phyloP scores from a whole-genome alignment of 2,888 invertebrate genomes.

The Cataglyphis albicans region DNA sequence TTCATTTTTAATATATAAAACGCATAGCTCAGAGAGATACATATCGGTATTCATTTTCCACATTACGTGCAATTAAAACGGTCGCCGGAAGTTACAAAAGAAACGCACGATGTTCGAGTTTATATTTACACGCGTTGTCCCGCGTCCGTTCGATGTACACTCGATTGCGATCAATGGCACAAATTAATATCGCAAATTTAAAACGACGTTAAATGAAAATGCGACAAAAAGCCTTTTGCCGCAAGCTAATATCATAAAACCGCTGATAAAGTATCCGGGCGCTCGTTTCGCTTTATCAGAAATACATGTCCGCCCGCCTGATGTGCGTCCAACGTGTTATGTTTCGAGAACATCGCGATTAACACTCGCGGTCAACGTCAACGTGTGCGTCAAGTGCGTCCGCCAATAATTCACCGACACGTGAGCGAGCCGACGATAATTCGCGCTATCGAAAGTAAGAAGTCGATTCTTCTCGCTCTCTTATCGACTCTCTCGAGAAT shows the following conservation, averaged over 20 bases:
- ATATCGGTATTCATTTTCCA: constrained; percentile 24
- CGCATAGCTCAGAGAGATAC: constrained; percentile 26
- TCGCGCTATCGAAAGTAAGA: constrained; percentile 18
- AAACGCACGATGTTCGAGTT: constrained; percentile 19
- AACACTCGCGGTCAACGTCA: constrained; percentile 16
- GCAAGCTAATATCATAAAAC: constrained; percentile 41
- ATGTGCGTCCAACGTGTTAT: constrained; percentile 27
- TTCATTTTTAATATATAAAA: constrained; percentile 11
- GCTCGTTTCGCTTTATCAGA: constrained; percentile 31
- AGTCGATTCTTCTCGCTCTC: constrained; percentile 10
- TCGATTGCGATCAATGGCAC: constrained; percentile 39
- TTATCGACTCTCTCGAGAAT: constrained; percentile 42
- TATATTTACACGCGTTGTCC: constrained; percentile 39
- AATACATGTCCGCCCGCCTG: constrained; percentile 32
- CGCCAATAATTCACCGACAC: constrained; percentile 13
- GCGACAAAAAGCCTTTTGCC: constrained; percentile 55
- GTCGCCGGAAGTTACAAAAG: constrained; percentile 42
- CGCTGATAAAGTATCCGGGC: constrained; percentile 47
- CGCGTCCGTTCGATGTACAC: constrained; percentile 6
- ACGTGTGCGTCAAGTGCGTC: neutral
- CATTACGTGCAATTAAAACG: constrained; percentile 42
- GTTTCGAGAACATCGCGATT: constrained; percentile 36
- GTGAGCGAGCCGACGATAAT: constrained; percentile 10
- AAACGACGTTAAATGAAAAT: constrained; percentile 58
- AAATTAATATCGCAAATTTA: constrained; percentile 52